Evolutionary conservation across 2,113 vertebrate genomes (phyloP), one percentile per base, ranked within the genome.

Genomic region (Semnornis frantzii): DNA sequence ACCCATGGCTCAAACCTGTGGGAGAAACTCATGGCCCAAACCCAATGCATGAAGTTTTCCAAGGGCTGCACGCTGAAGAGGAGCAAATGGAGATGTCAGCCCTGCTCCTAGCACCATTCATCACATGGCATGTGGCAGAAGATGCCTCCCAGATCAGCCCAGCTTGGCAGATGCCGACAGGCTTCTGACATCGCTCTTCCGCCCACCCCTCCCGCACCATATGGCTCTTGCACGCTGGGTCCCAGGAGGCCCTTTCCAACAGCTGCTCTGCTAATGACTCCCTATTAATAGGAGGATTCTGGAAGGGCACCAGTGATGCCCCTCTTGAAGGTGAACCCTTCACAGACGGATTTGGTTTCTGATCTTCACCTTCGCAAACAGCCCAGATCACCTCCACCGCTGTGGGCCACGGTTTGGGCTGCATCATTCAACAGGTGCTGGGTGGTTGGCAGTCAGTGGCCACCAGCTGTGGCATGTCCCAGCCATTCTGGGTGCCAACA

Each of bases 401-500:
- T 1, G 0, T 20, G 82, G 64, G 75, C 0, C 1, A 16, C 8
- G 55, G 77, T 23, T 75, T 62, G 69, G 37, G 44, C 0, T 1
- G n/a, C 71, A 31, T 8, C 2, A 1, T 12, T 50, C 0, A 1
- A 44, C 0, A 1, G 6, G 54, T 54, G 48, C 65, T 42, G 42
- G 58, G 18, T 1, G 3, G 28, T 27, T 64, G 62, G n/a, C 6
- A n/a, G 12, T 28, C 59, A 55, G 55, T 27, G 28, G 34, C 52
- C 73, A 66, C 8, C 3, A 3, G 13, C 2, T 15, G 3, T 21
- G 27, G 39, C 19, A 66, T 28, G 39, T 28, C 25, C 54, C 52
- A 84, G 42, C 52, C 9, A 23, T 23, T 10, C 27, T 2, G 3
- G 5, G 5, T 66, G 57, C 30, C 20, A 20, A 6, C 4, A 14